Evolutionary conservation across 2,797 vertebrate genomes (phyloP).

Genomic region (Lepilemur ruficaudatus): DNA sequence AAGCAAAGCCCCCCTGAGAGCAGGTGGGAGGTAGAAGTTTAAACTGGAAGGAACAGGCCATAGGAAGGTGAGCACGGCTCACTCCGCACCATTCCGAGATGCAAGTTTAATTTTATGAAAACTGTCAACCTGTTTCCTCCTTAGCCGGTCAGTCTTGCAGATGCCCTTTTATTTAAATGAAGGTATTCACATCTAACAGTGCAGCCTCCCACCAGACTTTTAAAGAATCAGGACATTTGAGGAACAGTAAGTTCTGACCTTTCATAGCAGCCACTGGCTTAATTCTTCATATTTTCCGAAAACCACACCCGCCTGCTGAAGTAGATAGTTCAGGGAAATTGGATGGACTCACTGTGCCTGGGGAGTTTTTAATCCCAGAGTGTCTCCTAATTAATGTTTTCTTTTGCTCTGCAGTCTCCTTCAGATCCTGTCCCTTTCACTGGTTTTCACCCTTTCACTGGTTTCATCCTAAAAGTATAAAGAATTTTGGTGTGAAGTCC

Average conservation of each 20-base stretch:
- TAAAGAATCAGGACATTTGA: slow-evolving; percentile 36
- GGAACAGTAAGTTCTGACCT: slow-evolving; percentile 56
- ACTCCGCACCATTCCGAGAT: not conserved
- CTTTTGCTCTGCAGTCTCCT: not conserved
- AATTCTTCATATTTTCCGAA: slow-evolving; percentile 63
- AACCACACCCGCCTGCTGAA: not conserved
- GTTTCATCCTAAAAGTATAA: not conserved
- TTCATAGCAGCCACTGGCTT: slow-evolving; percentile 36
- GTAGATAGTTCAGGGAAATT: not conserved
- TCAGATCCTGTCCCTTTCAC: not conserved
- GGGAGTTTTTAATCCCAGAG: not conserved
- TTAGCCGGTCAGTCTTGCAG: not conserved
- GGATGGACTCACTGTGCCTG: slow-evolving; percentile 13
- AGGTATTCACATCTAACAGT: not conserved
- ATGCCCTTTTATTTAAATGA: slow-evolving; percentile 40
- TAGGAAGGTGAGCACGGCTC: not conserved
- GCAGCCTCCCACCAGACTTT: not conserved
- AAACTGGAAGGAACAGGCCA: not conserved
- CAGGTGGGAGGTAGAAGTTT: not conserved
- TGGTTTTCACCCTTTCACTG: too few species aligned
- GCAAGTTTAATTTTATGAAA: not conserved
- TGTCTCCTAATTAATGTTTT: not conserved
- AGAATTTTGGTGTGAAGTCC: not conserved
- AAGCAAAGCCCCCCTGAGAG: not conserved
- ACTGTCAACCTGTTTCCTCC: not conserved